Evolutionary conservation across 2,888 invertebrate species (phyloP).

Genomic region (Ptycholaimellus sp.): DNA sequence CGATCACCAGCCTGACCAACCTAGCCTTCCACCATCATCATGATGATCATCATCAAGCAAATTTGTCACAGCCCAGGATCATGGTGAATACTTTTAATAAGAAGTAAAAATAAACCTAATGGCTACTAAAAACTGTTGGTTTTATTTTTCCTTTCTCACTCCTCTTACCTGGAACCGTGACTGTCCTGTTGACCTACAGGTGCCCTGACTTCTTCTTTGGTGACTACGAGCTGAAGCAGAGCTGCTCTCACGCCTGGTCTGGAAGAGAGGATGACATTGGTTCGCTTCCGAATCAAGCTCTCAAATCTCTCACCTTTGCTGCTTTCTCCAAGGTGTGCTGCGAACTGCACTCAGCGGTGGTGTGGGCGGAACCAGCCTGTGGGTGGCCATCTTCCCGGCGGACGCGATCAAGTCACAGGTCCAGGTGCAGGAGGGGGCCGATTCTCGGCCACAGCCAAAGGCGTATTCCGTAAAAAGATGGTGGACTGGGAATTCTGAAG

Average conservation of each 20-base stretch:
- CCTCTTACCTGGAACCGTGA: too few relatives aligned
- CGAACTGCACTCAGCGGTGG: conserved; percentile 71
- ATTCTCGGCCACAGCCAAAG: background rate
- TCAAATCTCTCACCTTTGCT: background rate
- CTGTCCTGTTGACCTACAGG: too few relatives aligned
- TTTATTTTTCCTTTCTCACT: too few relatives aligned
- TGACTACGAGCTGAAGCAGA: conserved; percentile 59
- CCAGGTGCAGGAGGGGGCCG: conserved; percentile 45
- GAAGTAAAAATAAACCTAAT: too few relatives aligned
- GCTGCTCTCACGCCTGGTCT: conserved; percentile 34
- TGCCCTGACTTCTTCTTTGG: conserved; percentile 99
- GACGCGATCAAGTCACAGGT: conserved; percentile 91
- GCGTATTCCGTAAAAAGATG: background rate
- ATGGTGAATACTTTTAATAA: too few relatives aligned
- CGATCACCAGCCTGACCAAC: too few relatives aligned
- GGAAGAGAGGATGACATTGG: conserved; percentile 37
- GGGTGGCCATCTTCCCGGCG: conserved; percentile 50
- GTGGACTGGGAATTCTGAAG: background rate
- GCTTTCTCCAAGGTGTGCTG: conserved; percentile 27
- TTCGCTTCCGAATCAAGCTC: conserved; percentile 10
- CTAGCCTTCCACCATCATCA: too few relatives aligned
- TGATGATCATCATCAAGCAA: too few relatives aligned
- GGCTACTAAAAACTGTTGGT: too few relatives aligned
- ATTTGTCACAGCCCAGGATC: too few relatives aligned
- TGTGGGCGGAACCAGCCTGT: conserved; percentile 59